These are phyloP conservation scores for Trichechus manatus DNA, from an alignment of 2,113 vertebrate genomes.

Conservation along the genomic window DNA sequence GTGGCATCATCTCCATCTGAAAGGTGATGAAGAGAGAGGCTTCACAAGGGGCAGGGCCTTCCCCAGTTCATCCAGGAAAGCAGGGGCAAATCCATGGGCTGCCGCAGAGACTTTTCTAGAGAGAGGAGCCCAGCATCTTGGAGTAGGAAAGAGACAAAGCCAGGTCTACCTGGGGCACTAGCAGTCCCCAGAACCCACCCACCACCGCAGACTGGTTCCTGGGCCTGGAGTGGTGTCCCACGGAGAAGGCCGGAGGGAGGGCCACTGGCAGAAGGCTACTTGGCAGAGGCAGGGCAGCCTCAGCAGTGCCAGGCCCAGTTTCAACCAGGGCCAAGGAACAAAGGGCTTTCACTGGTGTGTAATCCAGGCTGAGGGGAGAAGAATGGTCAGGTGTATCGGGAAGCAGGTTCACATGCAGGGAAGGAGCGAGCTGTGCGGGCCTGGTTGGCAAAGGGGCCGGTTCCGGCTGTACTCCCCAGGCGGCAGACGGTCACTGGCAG, in stretches of 20 bases:
- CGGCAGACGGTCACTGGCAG: conserved; percentile 94
- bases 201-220: not conserved
- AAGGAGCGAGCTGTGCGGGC: conserved; percentile 72
- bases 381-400: conserved; percentile 89
- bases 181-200: not conserved
- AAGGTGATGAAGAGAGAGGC: not conserved
- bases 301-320: conserved; percentile 79
- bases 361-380: conserved; percentile 86
- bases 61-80: not conserved
- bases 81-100: rapidly evolving
- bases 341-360: conserved; percentile 88
- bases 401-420: conserved; percentile 89
- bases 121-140: not conserved
- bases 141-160: not conserved
- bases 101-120: not conserved
- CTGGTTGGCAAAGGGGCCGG: conserved; percentile 90
- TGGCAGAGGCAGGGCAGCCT: conserved; percentile 81
- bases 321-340: conserved; percentile 85
- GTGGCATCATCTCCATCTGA: no score
- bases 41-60: not conserved
- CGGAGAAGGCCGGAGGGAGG: rapidly evolving
- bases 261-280: conserved; percentile 67
- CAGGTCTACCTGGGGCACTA: not conserved
- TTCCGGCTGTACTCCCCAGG: conserved; percentile 90
- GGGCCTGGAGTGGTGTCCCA: not conserved